These are phyloP conservation scores for Oncorhynchus nerka DNA, from an alignment of 2,113 vertebrate genomes.

Conservation along the genomic window DNA sequence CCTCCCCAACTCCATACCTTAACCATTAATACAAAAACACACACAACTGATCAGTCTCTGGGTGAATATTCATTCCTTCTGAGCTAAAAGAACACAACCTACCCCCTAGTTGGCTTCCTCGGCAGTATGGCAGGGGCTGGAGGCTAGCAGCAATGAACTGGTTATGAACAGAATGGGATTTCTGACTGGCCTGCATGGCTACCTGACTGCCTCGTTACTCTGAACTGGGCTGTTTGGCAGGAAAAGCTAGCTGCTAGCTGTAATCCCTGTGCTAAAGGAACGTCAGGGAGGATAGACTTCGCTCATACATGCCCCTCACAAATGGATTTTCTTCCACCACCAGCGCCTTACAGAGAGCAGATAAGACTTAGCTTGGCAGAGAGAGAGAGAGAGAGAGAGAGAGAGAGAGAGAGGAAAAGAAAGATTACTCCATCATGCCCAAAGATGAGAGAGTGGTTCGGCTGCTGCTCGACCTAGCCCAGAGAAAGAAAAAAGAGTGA, in stretches of 20 bases:
- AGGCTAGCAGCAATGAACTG: slow-evolving; percentile 50
- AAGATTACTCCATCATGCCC: background rate
- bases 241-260: slow-evolving; percentile 34
- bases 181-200: slow-evolving; percentile 46
- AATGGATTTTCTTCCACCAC: slow-evolving; percentile 32
- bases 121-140: slow-evolving; percentile 1
- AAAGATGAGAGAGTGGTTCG: background rate
- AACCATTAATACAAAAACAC: background rate
- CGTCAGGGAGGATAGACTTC: background rate
- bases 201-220: slow-evolving; percentile 30
- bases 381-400: background rate
- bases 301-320: slow-evolving; percentile 30
- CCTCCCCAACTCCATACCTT: background rate
- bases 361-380: slow-evolving; percentile 14
- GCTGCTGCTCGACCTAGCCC: slow-evolving; percentile 24
- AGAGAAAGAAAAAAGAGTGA: background rate
- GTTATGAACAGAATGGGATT: slow-evolving; percentile 59
- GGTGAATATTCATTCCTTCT: slow-evolving; percentile 16
- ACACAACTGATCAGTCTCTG: background rate
- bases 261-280: slow-evolving; percentile 42
- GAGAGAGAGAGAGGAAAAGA: background rate
- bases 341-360: slow-evolving; percentile 4
- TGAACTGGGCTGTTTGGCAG: slow-evolving; percentile 34
- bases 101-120: background rate
- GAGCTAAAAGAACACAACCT: slow-evolving; percentile 44